Conservation (phyloP, 2,888 invertebrate species). For the Netelia inedita region DNA sequence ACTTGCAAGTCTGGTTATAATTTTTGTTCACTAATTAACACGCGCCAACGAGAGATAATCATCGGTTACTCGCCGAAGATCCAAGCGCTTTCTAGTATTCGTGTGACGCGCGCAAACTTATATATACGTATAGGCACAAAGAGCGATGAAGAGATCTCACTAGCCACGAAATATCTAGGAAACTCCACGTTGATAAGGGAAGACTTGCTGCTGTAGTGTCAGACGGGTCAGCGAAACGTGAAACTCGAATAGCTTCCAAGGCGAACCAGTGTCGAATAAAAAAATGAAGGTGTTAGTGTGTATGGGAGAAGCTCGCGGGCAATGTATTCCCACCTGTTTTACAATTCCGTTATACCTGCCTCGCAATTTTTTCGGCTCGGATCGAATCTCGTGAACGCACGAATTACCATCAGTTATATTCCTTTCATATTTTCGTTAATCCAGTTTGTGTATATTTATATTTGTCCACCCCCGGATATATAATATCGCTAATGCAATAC, state of each 20-base stretch:
- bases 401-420: too few relatives aligned
- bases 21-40: neutral
- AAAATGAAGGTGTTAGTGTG: slow-evolving; percentile 26
- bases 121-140: neutral
- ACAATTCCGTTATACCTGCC: neutral
- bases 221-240: neutral
- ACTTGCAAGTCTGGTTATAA: neutral
- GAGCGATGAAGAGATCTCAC: neutral
- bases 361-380: too few relatives aligned
- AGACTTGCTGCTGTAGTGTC: neutral
- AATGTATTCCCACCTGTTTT: neutral
- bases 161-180: neutral
- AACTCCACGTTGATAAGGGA: neutral
- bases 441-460: too few relatives aligned
- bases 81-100: slow-evolving; percentile 29
- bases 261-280: slow-evolving; percentile 71
- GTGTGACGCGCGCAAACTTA: neutral
- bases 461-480: too few relatives aligned
- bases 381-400: too few relatives aligned
- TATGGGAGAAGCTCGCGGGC: neutral
- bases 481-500: neutral
- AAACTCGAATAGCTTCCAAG: slow-evolving; percentile 67
- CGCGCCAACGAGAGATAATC: neutral
- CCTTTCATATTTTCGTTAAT: too few relatives aligned
- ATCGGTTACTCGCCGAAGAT: neutral